phyloP scores from a whole-genome alignment of 2,113 vertebrate genomes.

The Cathartes aura region DNA sequence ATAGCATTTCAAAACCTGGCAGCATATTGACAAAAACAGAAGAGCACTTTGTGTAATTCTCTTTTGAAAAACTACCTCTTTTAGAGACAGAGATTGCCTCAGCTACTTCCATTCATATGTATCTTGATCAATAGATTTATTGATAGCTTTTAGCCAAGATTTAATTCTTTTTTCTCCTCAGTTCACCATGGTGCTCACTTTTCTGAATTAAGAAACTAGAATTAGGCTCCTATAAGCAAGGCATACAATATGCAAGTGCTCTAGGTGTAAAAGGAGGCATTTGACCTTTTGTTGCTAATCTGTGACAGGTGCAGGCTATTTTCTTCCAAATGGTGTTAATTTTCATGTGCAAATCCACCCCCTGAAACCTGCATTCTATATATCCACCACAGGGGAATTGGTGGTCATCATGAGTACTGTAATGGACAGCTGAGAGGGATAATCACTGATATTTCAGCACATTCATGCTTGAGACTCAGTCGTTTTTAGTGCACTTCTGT shows the following conservation, averaged over 20 bases:
- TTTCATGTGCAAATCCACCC: constrained; percentile 58
- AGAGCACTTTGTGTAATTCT: constrained; percentile 86
- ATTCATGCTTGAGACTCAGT: constrained; percentile 74
- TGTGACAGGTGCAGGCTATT: constrained; percentile 70
- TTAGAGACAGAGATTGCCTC: constrained; percentile 79
- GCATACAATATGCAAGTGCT: constrained; percentile 56
- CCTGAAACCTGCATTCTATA: constrained; percentile 71
- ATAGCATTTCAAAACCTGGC: constrained; percentile 81
- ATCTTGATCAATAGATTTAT: constrained; percentile 76
- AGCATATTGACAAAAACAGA: constrained; percentile 83
- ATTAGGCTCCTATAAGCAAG: constrained; percentile 64
- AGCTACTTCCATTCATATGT: constrained; percentile 65
- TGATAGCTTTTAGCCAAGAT: constrained; percentile 72
- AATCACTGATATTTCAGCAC: constrained; percentile 77
- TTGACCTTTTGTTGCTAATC: constrained; percentile 75
- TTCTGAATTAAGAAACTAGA: constrained; percentile 57
- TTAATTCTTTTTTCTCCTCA: constrained; percentile 53
- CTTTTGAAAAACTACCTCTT: constrained; percentile 83
- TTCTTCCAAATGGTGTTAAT: constrained; percentile 71
- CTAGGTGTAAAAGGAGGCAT: constrained; percentile 61
- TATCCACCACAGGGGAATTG: constrained; percentile 43
- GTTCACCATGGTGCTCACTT: constrained; percentile 53
- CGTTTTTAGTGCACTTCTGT: constrained; percentile 64
- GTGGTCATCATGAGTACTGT: constrained; percentile 59
- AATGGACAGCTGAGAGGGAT: constrained; percentile 65